Base-by-base conservation (phyloP, 1,140 invertebrate species). In the Drosophila santomea region DNA sequence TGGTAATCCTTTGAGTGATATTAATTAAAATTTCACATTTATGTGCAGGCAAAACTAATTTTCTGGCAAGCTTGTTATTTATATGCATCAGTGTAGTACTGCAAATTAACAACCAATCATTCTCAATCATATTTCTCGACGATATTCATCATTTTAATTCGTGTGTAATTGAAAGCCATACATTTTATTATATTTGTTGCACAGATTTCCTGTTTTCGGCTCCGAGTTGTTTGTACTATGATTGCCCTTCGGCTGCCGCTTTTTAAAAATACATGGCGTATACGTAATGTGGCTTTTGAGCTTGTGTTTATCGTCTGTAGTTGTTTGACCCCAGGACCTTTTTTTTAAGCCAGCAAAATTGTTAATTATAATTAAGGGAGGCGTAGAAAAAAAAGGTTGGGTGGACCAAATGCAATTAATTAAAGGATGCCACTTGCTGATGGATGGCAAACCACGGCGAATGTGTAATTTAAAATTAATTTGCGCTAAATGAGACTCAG, bases 401-500 rank as follows among this genome's bases (percentile, higher is more conserved):
- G 62, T 36, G 60, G 3, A 12, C 20, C 20, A 58, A 54, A 52
- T 43, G 47, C 73, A 76, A 76, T 76, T 76, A 76, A 76, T 75
- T 75, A 66, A 48, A 57, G 50, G n/a, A 51, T 10, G 20, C 28
- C 52, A 36, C 25, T 44, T 7, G 17, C 35, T 48, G 67, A 69
- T 69, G 43, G 63, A 71, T 57, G 45, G 51, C n/a, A 23, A 52
- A 51, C 43, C 28, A 15, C 54, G 47, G 20, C 32, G 47, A 17
- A 44, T 36, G 20, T 75, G 72, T 75, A 75, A 75, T 75, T 75
- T 67, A 67, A 75, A 76, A 76, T 76, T 55, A 76, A 76, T 76
- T 76, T 66, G 55, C 47, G 32, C 73, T 75, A 75, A 75, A 75
- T 66, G 51, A 35, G 20, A 7, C 28, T 32, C 52, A 44, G n/a